These are phyloP conservation scores for Porites divaricata DNA, from an alignment of 92 coral and sea anemone genomes.

Conservation along the genomic window DNA sequence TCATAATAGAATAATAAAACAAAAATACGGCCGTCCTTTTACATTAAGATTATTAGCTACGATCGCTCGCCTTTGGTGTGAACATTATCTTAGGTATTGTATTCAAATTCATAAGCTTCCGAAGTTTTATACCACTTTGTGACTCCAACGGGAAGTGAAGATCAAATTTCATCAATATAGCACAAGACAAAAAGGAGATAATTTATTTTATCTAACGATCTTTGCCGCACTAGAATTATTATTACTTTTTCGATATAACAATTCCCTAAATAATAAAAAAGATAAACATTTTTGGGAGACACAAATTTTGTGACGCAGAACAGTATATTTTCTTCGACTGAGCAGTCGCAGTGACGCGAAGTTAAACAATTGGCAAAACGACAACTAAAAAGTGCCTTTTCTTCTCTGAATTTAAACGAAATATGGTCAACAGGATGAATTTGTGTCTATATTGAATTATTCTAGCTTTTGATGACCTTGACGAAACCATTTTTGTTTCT, in stretches of 20 bases:
- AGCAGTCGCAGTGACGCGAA: slow-evolving; percentile 6
- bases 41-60: not conserved
- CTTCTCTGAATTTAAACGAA: not conserved
- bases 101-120: slow-evolving; percentile 7
- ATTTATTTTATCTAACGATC: slow-evolving; percentile 1
- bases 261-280: not conserved
- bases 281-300: not conserved
- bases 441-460: too few relatives aligned
- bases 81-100: slow-evolving; percentile 25
- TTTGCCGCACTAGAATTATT: not conserved
- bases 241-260: not conserved
- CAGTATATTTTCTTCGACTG: not conserved
- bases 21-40: not conserved
- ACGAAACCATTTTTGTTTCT: too few relatives aligned
- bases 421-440: too few relatives aligned
- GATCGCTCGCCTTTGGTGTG: not conserved
- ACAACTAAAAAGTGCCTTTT: not conserved
- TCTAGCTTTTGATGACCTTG: too few relatives aligned
- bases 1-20: not conserved
- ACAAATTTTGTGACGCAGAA: not conserved
- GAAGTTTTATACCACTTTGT: slow-evolving; percentile 25
- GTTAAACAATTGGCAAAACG: slow-evolving; percentile 1
- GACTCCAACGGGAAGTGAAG: not conserved
- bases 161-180: slow-evolving; percentile 23
- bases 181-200: not conserved